Conservation (phyloP, 1,140 invertebrate species). For the Saxidomus purpurata region DNA sequence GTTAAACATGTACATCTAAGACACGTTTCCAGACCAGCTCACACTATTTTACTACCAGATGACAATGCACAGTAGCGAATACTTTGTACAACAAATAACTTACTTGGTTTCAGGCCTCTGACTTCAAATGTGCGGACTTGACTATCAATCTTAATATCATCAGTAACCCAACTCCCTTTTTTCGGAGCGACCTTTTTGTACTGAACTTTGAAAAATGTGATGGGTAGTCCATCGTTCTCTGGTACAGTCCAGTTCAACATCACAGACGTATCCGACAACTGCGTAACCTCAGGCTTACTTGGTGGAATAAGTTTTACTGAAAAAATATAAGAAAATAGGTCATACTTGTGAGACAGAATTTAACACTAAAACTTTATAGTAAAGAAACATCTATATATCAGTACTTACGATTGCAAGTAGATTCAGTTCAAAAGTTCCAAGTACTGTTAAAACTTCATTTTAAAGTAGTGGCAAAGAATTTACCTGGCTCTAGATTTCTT, state of each 20-base stretch:
- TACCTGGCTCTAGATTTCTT: conserved; percentile 23
- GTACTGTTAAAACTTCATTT: too few species aligned
- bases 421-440: too few species aligned
- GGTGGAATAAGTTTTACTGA: conserved; percentile 93
- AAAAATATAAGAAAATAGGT: conserved; percentile 70
- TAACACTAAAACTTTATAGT: too few species aligned
- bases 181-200: conserved; percentile 90
- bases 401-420: too few species aligned
- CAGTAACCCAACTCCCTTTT: conserved; percentile 91
- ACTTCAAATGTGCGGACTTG: conserved; percentile 93
- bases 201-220: conserved; percentile 97
- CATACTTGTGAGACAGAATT: too few species aligned
- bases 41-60: too few species aligned
- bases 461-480: neutral
- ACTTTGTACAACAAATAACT: conserved; percentile 16
- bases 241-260: conserved; percentile 96
- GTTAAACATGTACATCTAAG: too few species aligned
- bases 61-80: neutral
- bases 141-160: conserved; percentile 93
- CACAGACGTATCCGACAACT: conserved; percentile 94
- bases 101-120: conserved; percentile 90
- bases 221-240: conserved; percentile 91
- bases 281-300: conserved; percentile 93
- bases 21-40: too few species aligned
- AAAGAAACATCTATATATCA: too few species aligned